A percentile compares a stretch with the other conserved stretches of the same genome.
Evolutionary conservation across 2,888 invertebrate genomes (phyloP).

Genomic region (Apotomis betuletana): DNA sequence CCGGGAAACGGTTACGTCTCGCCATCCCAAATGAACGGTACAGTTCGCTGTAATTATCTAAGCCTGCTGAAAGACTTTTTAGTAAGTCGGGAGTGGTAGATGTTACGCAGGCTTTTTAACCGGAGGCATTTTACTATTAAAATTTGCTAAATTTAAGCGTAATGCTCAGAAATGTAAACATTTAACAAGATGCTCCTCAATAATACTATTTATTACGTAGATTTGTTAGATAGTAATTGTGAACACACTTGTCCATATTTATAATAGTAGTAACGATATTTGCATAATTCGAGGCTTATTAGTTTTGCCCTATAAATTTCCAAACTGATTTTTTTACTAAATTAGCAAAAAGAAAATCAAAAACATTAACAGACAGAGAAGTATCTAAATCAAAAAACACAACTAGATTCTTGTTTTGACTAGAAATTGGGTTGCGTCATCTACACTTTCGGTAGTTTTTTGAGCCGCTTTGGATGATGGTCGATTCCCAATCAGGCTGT

Average conservation of each 20-base stretch:
- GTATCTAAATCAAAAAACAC: slow-evolving; percentile 49
- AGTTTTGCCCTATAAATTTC: no score
- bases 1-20: slow-evolving; percentile 47
- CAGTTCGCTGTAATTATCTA: slow-evolving; percentile 16
- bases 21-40: slow-evolving; percentile 25
- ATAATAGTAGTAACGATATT: no score
- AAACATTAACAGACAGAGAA: slow-evolving; percentile 27
- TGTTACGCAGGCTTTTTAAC: neutral
- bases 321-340: no score
- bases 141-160: neutral
- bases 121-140: neutral
- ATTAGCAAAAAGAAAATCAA: no score
- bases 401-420: slow-evolving; percentile 60
- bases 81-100: neutral
- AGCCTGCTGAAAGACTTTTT: neutral
- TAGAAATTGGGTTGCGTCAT: slow-evolving; percentile 59
- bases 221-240: no score
- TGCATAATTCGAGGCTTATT: no score
- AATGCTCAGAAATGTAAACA: neutral
- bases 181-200: no score
- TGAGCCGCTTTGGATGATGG: neutral
- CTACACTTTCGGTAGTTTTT: slow-evolving; percentile 7
- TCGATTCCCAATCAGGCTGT: slow-evolving; percentile 2
- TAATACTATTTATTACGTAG: no score
- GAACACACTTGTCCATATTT: no score